These are phyloP conservation scores for Heliconius nattereri DNA, from an alignment of 1,140 invertebrate genomes.

Conservation along the genomic window DNA sequence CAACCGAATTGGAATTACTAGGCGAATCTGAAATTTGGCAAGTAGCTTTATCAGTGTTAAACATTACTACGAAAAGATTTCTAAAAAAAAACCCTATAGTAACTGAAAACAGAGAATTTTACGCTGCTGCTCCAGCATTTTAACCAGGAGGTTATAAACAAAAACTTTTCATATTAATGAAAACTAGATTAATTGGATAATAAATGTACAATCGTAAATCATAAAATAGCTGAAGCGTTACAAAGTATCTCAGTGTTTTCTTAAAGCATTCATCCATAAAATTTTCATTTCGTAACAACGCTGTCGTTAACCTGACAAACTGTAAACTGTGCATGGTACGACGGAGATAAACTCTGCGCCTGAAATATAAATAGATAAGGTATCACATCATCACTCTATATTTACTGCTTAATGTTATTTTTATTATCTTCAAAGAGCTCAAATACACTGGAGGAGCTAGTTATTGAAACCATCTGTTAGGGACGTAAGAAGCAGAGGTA, in stretches of 20 bases:
- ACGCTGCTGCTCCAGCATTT: too few species aligned
- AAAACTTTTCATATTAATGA: too few species aligned
- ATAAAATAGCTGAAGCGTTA: not conserved
- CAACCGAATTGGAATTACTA: too few species aligned
- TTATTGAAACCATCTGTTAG: constrained; percentile 20
- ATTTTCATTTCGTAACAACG: constrained; percentile 32
- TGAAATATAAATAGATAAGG: constrained; percentile 46
- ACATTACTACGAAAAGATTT: too few species aligned
- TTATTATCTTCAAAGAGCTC: constrained; percentile 45
- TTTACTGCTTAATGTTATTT: constrained; percentile 47
- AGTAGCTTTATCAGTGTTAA: too few species aligned
- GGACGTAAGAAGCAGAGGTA: not conserved
- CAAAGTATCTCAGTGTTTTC: constrained; percentile 5
- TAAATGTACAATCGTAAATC: not conserved
- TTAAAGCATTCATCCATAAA: constrained; percentile 30
- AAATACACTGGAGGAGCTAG: constrained; percentile 16
- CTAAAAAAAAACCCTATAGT: too few species aligned
- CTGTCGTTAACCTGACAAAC: constrained; percentile 35
- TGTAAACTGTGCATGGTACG: constrained; percentile 2
- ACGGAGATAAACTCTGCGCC: constrained; percentile 20
- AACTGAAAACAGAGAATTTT: too few species aligned
- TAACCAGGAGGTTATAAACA: too few species aligned
- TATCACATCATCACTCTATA: constrained; percentile 51
- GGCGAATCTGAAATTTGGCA: too few species aligned
- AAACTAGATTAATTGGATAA: not conserved